Percentiles rank a stretch among this genome's conserved stretches.
Conservation (phyloP, 1,140 invertebrate genomes). For the Leptinotarsa undecemlineata region DNA sequence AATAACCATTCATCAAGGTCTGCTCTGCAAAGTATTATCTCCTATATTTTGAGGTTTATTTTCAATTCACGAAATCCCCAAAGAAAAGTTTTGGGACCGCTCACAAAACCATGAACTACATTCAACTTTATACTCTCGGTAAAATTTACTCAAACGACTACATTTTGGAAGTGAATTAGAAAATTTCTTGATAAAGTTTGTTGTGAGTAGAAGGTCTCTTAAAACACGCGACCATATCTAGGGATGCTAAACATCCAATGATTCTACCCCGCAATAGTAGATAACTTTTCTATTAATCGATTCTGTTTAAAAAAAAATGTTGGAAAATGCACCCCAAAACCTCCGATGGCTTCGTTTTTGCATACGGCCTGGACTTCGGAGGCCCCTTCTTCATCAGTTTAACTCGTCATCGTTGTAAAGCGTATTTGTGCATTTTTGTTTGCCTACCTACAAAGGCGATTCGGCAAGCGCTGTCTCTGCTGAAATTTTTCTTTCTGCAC, state of each 20-base stretch:
- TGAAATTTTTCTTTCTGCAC: no score
- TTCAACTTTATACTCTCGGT: not conserved
- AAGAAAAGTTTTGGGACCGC: not conserved
- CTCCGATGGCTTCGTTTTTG: not conserved
- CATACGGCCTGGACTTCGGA: no score
- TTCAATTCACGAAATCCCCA: constrained; percentile 6
- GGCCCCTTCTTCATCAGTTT: no score
- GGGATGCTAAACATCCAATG: not conserved
- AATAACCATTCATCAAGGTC: not conserved
- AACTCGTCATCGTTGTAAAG: not conserved
- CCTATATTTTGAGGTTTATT: constrained; percentile 16
- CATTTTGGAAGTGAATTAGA: constrained; percentile 1
- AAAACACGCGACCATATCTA: not conserved
- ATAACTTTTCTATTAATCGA: not conserved
- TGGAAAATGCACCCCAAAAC: not conserved
- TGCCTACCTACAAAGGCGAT: not conserved
- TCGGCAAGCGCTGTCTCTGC: no score
- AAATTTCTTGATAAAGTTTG: not conserved
- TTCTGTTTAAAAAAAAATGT: not conserved
- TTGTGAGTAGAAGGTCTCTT: no score
- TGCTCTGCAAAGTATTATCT: not conserved
- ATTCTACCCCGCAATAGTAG: not conserved
- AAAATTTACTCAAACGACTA: not conserved
- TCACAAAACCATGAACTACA: not conserved
- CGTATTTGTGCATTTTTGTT: constrained; percentile 16